phyloP scores from a whole-genome alignment of 2,888 invertebrate genomes.

The Formica aserva region DNA sequence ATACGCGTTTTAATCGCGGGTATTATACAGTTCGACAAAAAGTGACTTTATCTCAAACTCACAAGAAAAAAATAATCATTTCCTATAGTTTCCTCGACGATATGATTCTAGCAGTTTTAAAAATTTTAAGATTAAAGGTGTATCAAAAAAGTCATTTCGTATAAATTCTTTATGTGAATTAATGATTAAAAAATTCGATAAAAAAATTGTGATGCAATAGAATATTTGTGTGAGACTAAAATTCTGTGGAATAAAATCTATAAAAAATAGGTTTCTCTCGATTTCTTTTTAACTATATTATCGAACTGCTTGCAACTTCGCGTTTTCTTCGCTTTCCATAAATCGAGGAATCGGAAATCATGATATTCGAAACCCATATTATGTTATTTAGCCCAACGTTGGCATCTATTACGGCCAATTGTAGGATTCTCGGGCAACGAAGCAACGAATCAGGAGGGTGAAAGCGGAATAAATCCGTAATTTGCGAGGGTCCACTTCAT shows the following conservation, averaged over 20 bases:
- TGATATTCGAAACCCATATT: background rate
- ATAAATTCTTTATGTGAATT: background rate
- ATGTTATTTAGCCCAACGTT: background rate
- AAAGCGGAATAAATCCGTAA: conserved; percentile 14
- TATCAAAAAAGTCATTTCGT: background rate
- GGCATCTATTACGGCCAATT: background rate
- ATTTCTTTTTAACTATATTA: background rate
- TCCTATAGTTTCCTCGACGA: background rate
- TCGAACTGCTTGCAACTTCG: background rate
- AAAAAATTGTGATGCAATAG: background rate
- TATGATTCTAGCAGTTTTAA: background rate
- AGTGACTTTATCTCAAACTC: background rate
- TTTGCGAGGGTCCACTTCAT: background rate
- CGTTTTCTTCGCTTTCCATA: background rate
- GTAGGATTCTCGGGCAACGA: background rate
- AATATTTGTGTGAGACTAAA: background rate
- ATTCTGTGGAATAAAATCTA: background rate
- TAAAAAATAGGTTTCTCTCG: background rate
- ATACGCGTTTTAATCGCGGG: background rate
- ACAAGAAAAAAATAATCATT: background rate
- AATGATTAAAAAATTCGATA: background rate
- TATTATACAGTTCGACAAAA: background rate
- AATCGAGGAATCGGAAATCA: conserved; percentile 1
- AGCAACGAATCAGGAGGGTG: background rate
- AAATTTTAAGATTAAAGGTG: background rate